Evolutionary conservation across 2,113 vertebrate genomes (phyloP).

Genomic region (Megaptera novaeangliae): DNA sequence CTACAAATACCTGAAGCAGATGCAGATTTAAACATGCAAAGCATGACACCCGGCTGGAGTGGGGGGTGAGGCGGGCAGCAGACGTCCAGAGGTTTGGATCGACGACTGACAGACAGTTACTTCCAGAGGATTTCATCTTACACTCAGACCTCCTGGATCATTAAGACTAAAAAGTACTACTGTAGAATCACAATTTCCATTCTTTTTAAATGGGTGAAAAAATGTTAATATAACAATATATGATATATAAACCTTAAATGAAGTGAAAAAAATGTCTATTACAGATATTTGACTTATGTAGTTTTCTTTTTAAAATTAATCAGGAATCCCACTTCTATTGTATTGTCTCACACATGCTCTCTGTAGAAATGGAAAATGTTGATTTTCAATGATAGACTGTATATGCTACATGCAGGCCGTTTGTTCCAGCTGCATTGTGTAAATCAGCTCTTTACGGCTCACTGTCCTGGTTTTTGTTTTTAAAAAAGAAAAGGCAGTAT

Average conservation of each 20-base stretch:
- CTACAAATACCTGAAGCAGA: slow-evolving; percentile 99
- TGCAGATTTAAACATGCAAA: slow-evolving; percentile 90
- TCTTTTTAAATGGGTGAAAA: slow-evolving; percentile 88
- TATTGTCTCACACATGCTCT: slow-evolving; percentile 79
- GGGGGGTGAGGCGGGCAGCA: slow-evolving; percentile 58
- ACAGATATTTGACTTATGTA: slow-evolving; percentile 86
- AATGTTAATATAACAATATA: slow-evolving; percentile 87
- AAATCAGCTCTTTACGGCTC: slow-evolving; percentile 74
- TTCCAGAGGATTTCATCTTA: slow-evolving; percentile 81
- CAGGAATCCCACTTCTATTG: slow-evolving; percentile 76
- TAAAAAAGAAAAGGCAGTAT: slow-evolving; percentile 60
- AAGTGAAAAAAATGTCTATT: slow-evolving; percentile 82
- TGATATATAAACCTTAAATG: slow-evolving; percentile 86
- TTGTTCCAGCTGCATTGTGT: slow-evolving; percentile 86
- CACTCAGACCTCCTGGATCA: slow-evolving; percentile 81
- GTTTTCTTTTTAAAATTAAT: slow-evolving; percentile 77
- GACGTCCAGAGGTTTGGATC: slow-evolving; percentile 77
- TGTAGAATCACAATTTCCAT: slow-evolving; percentile 86
- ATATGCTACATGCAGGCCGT: slow-evolving; percentile 87
- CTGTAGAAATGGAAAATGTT: slow-evolving; percentile 78
- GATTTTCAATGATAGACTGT: slow-evolving; percentile 84
- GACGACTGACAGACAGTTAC: slow-evolving; percentile 90
- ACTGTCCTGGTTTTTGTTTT: slow-evolving; percentile 75
- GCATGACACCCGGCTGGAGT: slow-evolving; percentile 23
- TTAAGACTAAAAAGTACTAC: slow-evolving; percentile 85